Conservation (phyloP, 2,113 vertebrate species). For the Oenanthe oenanthe region DNA sequence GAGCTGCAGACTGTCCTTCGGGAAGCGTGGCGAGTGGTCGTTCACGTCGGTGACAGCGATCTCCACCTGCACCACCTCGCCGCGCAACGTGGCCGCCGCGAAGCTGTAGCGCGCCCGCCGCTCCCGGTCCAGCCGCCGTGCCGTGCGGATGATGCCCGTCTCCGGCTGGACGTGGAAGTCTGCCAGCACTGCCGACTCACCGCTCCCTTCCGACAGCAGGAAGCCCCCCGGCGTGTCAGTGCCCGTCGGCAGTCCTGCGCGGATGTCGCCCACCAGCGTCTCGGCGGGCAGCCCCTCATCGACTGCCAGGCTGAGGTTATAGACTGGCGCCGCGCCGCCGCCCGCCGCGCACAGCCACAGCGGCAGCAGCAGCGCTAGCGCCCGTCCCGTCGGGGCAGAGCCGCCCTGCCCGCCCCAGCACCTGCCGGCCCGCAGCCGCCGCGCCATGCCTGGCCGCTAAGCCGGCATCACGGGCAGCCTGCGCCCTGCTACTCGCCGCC, state of each 20-base stretch:
- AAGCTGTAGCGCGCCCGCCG: slow-evolving; percentile 84
- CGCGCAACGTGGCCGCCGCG: slow-evolving; percentile 85
- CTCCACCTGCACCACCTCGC: slow-evolving; percentile 85
- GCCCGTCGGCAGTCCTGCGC: slow-evolving; percentile 74
- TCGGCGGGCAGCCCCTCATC: slow-evolving; percentile 86
- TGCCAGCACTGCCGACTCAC: slow-evolving; percentile 86
- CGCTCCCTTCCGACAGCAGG: slow-evolving; percentile 88
- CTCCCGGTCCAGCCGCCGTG: slow-evolving; percentile 86
- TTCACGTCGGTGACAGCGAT: slow-evolving; percentile 88
- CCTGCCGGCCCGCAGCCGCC: too few species aligned
- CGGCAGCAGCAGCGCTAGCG: slow-evolving; percentile 14
- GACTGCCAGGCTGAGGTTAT: slow-evolving; percentile 83
- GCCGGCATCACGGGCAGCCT: neutral
- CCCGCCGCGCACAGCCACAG: slow-evolving; percentile 58
- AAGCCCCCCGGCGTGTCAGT: slow-evolving; percentile 77
- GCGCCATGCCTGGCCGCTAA: neutral
- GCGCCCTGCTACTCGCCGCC: neutral
- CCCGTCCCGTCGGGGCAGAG: neutral
- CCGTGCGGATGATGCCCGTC: slow-evolving; percentile 89
- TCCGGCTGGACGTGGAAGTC: slow-evolving; percentile 88
- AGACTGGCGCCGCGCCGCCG: slow-evolving; percentile 76
- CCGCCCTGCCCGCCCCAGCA: neutral
- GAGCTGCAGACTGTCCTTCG: slow-evolving; percentile 70
- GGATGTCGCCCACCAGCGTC: slow-evolving; percentile 87
- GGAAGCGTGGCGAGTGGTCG: slow-evolving; percentile 86